Evolutionary conservation across 2,113 vertebrate genomes (phyloP).

Genomic region (Paramormyrops kingsleyae): DNA sequence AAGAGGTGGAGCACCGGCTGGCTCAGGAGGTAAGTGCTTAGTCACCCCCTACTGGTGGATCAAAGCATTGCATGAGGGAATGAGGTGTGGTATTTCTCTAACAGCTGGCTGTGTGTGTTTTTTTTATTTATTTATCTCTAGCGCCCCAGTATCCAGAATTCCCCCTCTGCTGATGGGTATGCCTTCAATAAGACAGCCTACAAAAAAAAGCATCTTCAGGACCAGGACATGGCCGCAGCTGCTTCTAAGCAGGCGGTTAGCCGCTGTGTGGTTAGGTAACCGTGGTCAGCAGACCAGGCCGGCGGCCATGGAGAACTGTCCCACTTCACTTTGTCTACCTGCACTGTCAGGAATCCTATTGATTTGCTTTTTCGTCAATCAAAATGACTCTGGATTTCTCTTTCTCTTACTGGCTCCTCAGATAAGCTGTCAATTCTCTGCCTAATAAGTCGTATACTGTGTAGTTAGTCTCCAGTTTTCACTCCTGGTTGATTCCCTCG

Average conservation of each 20-base stretch:
- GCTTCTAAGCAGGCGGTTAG: conserved; percentile 75
- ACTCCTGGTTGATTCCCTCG: not conserved
- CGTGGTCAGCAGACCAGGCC: not conserved
- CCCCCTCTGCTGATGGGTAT: conserved; percentile 67
- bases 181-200: conserved; percentile 56
- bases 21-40: conserved; percentile 57
- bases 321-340: conserved; percentile 24
- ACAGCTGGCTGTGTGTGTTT: not conserved
- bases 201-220: conserved; percentile 65
- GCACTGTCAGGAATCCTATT: not conserved
- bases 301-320: conserved; percentile 64
- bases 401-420: not conserved
- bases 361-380: not conserved
- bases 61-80: not conserved
- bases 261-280: conserved; percentile 79
- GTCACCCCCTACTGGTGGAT: not conserved
- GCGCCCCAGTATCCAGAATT: conserved; percentile 58
- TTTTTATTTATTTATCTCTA: conserved; percentile 43
- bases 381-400: not conserved
- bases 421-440: not conserved
- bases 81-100: not conserved
- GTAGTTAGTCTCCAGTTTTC: not conserved
- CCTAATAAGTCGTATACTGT: not conserved
- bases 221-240: conserved; percentile 67
- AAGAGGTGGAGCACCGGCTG: conserved; percentile 60